Evolutionary conservation across 2,888 invertebrate genomes (phyloP).

Genomic region (Charanyca ferruginea): DNA sequence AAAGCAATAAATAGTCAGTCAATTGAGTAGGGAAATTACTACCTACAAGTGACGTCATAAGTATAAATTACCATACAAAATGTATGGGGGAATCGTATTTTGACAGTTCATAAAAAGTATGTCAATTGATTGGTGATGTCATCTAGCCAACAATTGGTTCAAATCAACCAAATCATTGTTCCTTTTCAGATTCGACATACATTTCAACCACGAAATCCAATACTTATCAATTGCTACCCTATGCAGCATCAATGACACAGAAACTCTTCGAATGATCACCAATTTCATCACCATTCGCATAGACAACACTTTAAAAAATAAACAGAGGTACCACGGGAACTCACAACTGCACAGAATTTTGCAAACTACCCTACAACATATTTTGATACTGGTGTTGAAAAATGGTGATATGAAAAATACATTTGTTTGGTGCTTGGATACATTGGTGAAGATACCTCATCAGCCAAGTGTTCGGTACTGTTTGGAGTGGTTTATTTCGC

Average conservation of each 20-base stretch:
- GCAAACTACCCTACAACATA: constrained; percentile 78
- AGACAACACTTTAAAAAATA: constrained; percentile 78
- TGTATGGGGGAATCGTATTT: too few species aligned
- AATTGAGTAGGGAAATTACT: too few species aligned
- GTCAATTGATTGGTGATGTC: too few species aligned
- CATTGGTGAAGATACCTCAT: constrained; percentile 83
- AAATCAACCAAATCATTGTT: not conserved
- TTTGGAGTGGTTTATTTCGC: constrained; percentile 84
- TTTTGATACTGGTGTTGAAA: constrained; percentile 74
- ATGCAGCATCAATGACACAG: constrained; percentile 72
- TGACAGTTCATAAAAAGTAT: too few species aligned
- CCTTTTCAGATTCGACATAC: constrained; percentile 74
- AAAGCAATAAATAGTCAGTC: too few species aligned
- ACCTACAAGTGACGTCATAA: too few species aligned
- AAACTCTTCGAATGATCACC: constrained; percentile 70
- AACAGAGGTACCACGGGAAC: constrained; percentile 85
- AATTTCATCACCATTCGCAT: constrained; percentile 77
- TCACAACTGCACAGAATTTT: constrained; percentile 82
- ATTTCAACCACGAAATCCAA: constrained; percentile 81
- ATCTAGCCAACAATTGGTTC: too few species aligned
- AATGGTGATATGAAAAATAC: constrained; percentile 63
- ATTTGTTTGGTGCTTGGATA: constrained; percentile 77
- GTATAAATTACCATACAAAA: too few species aligned
- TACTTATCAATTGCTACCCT: constrained; percentile 73
- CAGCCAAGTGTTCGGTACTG: constrained; percentile 82